These are phyloP conservation scores for Anticlea derivata DNA, from an alignment of 2,888 invertebrate species.

Conservation along the genomic window DNA sequence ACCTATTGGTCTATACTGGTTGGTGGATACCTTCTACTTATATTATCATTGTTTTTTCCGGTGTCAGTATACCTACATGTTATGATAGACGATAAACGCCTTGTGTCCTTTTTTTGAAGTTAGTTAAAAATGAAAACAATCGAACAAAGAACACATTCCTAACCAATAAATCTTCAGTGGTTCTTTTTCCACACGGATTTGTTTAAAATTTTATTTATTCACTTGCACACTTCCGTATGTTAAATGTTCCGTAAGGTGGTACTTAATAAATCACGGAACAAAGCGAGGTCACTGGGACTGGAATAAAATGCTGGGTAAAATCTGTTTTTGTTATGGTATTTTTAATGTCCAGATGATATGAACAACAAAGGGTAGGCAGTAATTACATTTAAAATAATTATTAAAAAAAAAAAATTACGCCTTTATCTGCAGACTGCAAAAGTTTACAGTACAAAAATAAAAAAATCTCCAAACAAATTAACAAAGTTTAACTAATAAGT, in stretches of 20 bases:
- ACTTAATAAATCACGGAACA: slow-evolving; percentile 26
- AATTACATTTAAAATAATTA: too few species aligned
- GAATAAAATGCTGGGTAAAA: slow-evolving; percentile 30
- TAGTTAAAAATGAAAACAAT: too few species aligned
- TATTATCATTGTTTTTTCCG: too few species aligned
- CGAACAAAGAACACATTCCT: slow-evolving; percentile 9
- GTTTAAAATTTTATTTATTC: slow-evolving; percentile 29
- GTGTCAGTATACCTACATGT: too few species aligned
- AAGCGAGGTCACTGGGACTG: slow-evolving; percentile 20
- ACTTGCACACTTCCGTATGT: slow-evolving; percentile 24
- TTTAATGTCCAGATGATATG: not conserved
- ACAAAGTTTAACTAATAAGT: not conserved
- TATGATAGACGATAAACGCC: too few species aligned
- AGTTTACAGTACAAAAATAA: too few species aligned
- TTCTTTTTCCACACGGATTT: slow-evolving; percentile 25
- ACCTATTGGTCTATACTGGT: too few species aligned
- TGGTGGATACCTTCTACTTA: too few species aligned
- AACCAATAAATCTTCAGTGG: slow-evolving; percentile 19
- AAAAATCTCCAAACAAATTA: too few species aligned
- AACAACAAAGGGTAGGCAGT: not conserved
- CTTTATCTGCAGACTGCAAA: too few species aligned
- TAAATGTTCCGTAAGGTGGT: slow-evolving; percentile 25
- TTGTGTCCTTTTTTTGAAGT: too few species aligned
- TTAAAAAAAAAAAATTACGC: too few species aligned
- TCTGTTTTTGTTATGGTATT: slow-evolving; percentile 2